Conservation (phyloP, 2,888 invertebrate species). For the Epistrophe grossulariae region DNA sequence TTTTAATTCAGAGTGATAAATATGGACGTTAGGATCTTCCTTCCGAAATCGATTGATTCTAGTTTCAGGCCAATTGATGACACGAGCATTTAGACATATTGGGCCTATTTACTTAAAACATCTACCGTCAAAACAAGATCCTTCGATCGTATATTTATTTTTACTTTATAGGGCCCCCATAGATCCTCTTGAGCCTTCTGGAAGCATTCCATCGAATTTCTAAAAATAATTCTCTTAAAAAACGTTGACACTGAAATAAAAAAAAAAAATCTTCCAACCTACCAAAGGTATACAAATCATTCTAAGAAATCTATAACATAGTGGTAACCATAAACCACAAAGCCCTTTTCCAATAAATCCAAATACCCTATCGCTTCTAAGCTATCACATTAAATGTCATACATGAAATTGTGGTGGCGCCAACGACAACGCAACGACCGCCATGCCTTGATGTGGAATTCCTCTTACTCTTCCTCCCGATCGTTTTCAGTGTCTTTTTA, state of each 20-base stretch:
- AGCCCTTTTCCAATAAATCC: constrained; percentile 39
- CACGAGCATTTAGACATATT: too few relatives aligned
- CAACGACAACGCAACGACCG: constrained; percentile 25
- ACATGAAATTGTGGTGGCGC: constrained; percentile 56
- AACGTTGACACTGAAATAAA: not conserved
- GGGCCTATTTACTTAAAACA: too few relatives aligned
- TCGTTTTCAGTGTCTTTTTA: not conserved
- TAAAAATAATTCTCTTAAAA: too few relatives aligned
- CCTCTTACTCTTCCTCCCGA: constrained; percentile 11
- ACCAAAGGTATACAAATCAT: not conserved
- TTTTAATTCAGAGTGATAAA: too few relatives aligned
- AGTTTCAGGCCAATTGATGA: too few relatives aligned
- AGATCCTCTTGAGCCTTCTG: too few relatives aligned
- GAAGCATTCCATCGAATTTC: too few relatives aligned
- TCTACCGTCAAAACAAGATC: too few relatives aligned
- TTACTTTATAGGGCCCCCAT: too few relatives aligned
- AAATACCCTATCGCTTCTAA: constrained; percentile 59
- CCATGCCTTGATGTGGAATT: not conserved
- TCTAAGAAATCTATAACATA: not conserved
- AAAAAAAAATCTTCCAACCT: not conserved
- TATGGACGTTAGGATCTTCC: too few relatives aligned
- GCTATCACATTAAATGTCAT: constrained; percentile 58
- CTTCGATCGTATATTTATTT: too few relatives aligned
- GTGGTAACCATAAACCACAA: constrained; percentile 3
- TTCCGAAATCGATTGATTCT: too few relatives aligned